These are phyloP conservation scores for Bovichtus variegatus DNA, from an alignment of 2,797 vertebrate species.

Conservation along the genomic window DNA sequence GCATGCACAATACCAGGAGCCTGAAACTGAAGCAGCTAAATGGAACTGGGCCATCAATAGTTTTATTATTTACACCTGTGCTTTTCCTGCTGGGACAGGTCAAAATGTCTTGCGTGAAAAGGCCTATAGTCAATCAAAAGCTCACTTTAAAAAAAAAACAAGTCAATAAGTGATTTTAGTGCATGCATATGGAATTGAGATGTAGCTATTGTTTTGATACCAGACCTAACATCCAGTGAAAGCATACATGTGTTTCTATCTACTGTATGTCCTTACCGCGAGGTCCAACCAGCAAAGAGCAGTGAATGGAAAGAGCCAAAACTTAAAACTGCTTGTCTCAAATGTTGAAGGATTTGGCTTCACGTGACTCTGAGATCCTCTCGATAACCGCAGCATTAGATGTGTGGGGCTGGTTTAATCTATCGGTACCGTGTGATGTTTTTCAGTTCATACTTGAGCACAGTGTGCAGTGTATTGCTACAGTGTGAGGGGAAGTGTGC, in stretches of 20 bases:
- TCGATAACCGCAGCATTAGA: not conserved
- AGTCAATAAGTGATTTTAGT: not conserved
- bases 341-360: not conserved
- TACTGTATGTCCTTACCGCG: not conserved
- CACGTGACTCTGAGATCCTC: not conserved
- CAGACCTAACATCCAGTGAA: not conserved
- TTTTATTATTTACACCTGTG: not conserved
- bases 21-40: constrained; percentile 14
- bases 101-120: not conserved
- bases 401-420: constrained; percentile 14
- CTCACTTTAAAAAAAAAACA: not conserved
- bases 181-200: not conserved
- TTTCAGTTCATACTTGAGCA: constrained; percentile 15
- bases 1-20: not conserved
- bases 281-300: not conserved
- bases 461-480: constrained; percentile 7
- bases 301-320: not conserved
- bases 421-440: not conserved
- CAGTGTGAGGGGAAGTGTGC: constrained; percentile 25
- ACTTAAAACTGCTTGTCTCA: not conserved
- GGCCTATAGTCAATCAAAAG: not conserved
- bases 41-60: not conserved
- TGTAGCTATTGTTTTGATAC: not conserved
- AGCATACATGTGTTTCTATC: not conserved
- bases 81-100: not conserved